Evolutionary conservation across 2,888 invertebrate genomes (phyloP).

Genomic region (Erannis defoliaria): DNA sequence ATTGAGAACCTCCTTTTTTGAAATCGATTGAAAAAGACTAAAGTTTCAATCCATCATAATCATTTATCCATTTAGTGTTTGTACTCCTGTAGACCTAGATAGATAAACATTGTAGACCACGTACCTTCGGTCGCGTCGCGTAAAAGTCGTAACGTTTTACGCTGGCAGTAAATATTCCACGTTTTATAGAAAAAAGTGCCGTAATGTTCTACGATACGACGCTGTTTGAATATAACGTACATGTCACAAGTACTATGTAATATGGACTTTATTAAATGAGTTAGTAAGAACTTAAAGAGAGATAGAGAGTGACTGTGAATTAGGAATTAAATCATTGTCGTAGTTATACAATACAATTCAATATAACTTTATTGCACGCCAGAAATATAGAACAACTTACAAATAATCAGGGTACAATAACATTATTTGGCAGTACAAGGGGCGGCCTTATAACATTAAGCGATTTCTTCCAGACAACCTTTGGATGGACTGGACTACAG

Average conservation of each 20-base stretch:
- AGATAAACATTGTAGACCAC: conserved; percentile 6
- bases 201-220: conserved; percentile 21
- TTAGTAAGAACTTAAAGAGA: too few relatives aligned
- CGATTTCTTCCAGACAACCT: too few relatives aligned
- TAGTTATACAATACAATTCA: too few relatives aligned
- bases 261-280: conserved; percentile 10
- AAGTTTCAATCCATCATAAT: too few relatives aligned
- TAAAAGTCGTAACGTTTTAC: conserved; percentile 29
- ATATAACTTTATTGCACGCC: too few relatives aligned
- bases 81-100: not conserved
- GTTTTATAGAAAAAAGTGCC: conserved; percentile 25
- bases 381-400: too few relatives aligned
- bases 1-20: not conserved
- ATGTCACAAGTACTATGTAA: not conserved
- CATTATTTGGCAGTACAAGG: too few relatives aligned
- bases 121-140: conserved; percentile 6
- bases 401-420: too few relatives aligned
- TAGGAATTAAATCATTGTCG: too few relatives aligned
- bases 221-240: conserved; percentile 10
- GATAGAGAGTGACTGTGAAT: too few relatives aligned
- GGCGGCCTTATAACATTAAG: too few relatives aligned
- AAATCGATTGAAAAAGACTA: not conserved
- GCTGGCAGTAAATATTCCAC: conserved; percentile 23
- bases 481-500: too few relatives aligned
- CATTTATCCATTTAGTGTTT: not conserved